Conservation (phyloP, 2,797 vertebrate species). For the Coluber constrictor region DNA sequence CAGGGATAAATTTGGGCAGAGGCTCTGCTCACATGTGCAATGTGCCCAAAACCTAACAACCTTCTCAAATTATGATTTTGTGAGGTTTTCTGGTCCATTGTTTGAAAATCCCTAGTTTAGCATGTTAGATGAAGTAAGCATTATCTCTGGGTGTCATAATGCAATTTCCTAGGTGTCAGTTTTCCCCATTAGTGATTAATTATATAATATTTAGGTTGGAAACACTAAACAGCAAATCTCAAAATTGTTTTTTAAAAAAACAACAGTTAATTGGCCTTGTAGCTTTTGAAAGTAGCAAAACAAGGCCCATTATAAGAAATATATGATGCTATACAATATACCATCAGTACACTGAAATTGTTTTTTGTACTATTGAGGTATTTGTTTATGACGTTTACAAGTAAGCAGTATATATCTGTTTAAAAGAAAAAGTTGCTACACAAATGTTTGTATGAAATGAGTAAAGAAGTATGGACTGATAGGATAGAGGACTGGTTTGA, state of each 20-base stretch:
- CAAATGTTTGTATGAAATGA: background rate
- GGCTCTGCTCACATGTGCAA: background rate
- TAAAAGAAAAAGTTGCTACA: conserved; percentile 57
- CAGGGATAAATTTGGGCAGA: background rate
- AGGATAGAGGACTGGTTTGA: background rate
- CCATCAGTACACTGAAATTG: conserved; percentile 60
- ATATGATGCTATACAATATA: conserved; percentile 66
- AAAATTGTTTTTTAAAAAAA: background rate
- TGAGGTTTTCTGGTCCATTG: background rate
- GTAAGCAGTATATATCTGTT: conserved; percentile 56
- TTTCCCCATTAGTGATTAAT: conserved; percentile 29
- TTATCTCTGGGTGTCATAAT: background rate
- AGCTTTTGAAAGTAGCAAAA: conserved; percentile 65
- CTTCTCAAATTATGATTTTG: background rate
- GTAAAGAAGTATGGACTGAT: background rate
- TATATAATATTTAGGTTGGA: conserved; percentile 51
- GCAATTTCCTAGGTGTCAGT: background rate
- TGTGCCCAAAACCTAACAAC: background rate
- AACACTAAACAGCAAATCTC: conserved; percentile 51
- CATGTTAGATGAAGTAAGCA: background rate
- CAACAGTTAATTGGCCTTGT: conserved; percentile 7
- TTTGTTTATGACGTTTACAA: conserved; percentile 57
- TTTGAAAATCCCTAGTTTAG: background rate
- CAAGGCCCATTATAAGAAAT: conserved; percentile 65
- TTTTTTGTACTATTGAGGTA: conserved; percentile 66